Base-by-base conservation (phyloP, 2,797 vertebrate genomes). In the Anguilla obscura region DNA sequence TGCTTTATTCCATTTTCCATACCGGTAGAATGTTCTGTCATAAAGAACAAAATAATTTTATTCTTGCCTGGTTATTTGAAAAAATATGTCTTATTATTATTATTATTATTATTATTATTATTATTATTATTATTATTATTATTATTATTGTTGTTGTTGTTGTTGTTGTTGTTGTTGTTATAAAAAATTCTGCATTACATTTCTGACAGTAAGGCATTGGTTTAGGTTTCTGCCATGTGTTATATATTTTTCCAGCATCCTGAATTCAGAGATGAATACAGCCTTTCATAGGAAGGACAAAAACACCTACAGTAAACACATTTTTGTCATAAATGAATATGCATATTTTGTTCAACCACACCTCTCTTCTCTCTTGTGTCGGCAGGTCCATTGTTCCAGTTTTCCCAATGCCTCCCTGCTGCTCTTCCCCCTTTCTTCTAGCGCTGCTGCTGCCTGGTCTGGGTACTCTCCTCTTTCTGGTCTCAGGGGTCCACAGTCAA, bases 401-500 rank as follows among this genome's bases (percentile, higher is more conserved):
- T 86, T 74, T 83, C 83, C 92, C 76, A 89, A 94, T 94, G 94
- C 89, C 89, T 90, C 86, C 87, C 89, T 85, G 88, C 58, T 27
- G 85, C 86, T 63, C 56, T 85, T 6, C 91, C 83, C 88, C 89
- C 24, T 12, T 82, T 21, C 30, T 58, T 0, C 85, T 33, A 83
- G 24, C 83, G 40, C 94, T 94, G 92, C 91, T 90, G 92, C 85
- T 87, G 87, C 86, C 91, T 85, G 89, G 90, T 79, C 84, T 94
- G 86, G 82, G 93, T 83, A 87, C 90, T 66, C 80, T 95, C 76
- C 87, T 96, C 86, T 92, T 95, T 90, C 91, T 94, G 90, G 90
- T 93, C 60, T 88, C 94, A 33, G 92, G 88, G 36, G 95, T 95
- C 92, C 90, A 92, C 60, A 90, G 94, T 69, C 96, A 96, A 95